A percentile compares a stretch with the other conserved stretches of the same genome.
Evolutionary conservation across 2,888 invertebrate species (phyloP).

Genomic region (Eilema griseolum): DNA sequence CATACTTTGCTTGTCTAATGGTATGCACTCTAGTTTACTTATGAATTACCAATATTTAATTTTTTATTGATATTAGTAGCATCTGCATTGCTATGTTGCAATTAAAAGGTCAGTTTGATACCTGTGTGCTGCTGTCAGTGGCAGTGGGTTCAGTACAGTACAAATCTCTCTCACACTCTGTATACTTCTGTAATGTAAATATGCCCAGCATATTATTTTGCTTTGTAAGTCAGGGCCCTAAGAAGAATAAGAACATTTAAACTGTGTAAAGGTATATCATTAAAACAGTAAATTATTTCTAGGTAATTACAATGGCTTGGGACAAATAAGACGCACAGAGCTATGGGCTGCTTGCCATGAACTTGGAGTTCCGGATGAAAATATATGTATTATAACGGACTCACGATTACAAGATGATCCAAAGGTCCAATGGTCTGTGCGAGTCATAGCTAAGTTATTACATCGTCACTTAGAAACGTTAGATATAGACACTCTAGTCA

Average conservation of each 20-base stretch:
- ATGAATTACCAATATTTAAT: slow-evolving; percentile 9
- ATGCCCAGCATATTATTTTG: too few relatives aligned
- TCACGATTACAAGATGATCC: slow-evolving; percentile 93
- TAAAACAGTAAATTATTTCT: slow-evolving; percentile 35
- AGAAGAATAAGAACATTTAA: too few relatives aligned
- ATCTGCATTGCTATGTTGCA: not conserved
- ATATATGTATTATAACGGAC: slow-evolving; percentile 91
- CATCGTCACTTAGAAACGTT: slow-evolving; percentile 89
- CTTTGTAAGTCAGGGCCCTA: too few relatives aligned
- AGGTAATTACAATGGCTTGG: slow-evolving; percentile 90
- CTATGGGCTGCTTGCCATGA: slow-evolving; percentile 92
- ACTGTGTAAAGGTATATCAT: too few relatives aligned
- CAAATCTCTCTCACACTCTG: not conserved
- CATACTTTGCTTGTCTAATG: slow-evolving; percentile 94
- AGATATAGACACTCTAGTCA: slow-evolving; percentile 94
- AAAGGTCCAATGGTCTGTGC: slow-evolving; percentile 90
- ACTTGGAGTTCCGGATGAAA: slow-evolving; percentile 92
- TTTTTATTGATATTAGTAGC: not conserved
- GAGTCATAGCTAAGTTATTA: slow-evolving; percentile 77
- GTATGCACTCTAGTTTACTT: slow-evolving; percentile 76
- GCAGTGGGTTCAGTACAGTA: not conserved
- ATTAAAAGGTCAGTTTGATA: not conserved
- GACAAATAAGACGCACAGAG: slow-evolving; percentile 90
- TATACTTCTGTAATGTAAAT: not conserved
- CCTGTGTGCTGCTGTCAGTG: not conserved